phyloP scores from a whole-genome alignment of 2,888 invertebrate species.

The Polyploca ridens region DNA sequence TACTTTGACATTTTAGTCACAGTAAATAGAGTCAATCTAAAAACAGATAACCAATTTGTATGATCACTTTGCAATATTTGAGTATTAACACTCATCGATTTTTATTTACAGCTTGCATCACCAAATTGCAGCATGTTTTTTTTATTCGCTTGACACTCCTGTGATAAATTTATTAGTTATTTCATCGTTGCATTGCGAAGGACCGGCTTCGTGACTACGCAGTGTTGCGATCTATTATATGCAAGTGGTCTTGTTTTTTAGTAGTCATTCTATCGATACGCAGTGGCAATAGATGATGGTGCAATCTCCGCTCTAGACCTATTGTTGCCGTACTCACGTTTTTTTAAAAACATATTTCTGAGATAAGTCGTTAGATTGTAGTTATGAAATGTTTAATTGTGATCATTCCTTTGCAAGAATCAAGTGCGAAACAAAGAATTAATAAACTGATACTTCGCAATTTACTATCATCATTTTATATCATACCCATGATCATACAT shows the following conservation, averaged over 20 bases:
- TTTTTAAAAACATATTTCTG: conserved; percentile 44
- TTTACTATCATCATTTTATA: neutral
- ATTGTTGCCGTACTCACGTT: conserved; percentile 56
- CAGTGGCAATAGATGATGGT: conserved; percentile 48
- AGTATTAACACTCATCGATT: neutral
- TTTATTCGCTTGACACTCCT: conserved; percentile 32
- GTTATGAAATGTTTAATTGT: conserved; percentile 32
- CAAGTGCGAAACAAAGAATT: neutral
- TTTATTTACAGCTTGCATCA: conserved; percentile 29
- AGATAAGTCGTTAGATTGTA: conserved; percentile 26
- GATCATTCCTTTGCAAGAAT: conserved; percentile 3
- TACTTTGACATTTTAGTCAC: neutral
- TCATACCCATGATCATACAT: no score
- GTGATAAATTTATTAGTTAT: conserved; percentile 46
- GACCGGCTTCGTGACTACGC: conserved; percentile 53
- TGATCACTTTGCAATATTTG: neutral
- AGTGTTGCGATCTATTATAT: conserved; percentile 52
- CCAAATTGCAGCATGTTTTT: conserved; percentile 26
- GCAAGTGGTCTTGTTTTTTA: conserved; percentile 46
- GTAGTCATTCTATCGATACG: conserved; percentile 53
- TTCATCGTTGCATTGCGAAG: conserved; percentile 52
- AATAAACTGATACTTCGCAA: neutral
- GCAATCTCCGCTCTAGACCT: conserved; percentile 51
- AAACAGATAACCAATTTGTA: neutral
- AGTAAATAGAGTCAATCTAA: neutral